Percentiles rank a stretch among this genome's conserved stretches.
These are phyloP conservation scores for Galbula dea DNA, from an alignment of 2,113 vertebrate genomes.

Conservation along the genomic window DNA sequence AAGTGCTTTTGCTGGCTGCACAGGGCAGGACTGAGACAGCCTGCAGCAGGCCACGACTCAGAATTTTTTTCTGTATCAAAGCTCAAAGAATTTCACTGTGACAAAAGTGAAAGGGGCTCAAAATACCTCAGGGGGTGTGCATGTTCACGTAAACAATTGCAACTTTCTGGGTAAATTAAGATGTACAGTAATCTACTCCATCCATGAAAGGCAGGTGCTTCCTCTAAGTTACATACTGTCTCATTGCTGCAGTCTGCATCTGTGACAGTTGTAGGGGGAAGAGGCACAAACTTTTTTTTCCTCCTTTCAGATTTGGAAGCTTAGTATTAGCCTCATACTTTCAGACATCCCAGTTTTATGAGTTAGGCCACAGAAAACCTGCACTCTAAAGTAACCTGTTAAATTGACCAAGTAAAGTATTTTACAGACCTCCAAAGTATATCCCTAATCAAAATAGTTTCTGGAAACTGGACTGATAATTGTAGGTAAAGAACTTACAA, in stretches of 20 bases:
- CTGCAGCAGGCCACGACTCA: neutral
- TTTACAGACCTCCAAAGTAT: neutral
- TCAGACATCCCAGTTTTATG: neutral
- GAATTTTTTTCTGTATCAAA: neutral
- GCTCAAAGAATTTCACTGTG: neutral
- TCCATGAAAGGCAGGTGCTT: neutral
- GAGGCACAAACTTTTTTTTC: neutral
- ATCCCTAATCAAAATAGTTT: neutral
- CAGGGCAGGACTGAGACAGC: neutral
- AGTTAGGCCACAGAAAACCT: neutral
- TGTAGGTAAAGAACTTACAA: neutral
- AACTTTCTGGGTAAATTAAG: neutral
- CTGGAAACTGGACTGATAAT: neutral
- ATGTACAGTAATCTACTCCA: neutral
- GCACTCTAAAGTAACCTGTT: neutral
- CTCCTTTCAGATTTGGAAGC: neutral
- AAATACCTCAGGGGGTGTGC: neutral
- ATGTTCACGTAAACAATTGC: neutral
- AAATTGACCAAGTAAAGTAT: neutral
- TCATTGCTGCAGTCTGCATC: accelerated
- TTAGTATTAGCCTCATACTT: neutral
- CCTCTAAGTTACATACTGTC: neutral
- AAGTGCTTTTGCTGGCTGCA: neutral
- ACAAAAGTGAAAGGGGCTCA: neutral
- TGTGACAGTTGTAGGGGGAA: too few species aligned